Evolutionary conservation across 2,113 vertebrate genomes (phyloP).

Genomic region (Beaufortia kweichowensis): DNA sequence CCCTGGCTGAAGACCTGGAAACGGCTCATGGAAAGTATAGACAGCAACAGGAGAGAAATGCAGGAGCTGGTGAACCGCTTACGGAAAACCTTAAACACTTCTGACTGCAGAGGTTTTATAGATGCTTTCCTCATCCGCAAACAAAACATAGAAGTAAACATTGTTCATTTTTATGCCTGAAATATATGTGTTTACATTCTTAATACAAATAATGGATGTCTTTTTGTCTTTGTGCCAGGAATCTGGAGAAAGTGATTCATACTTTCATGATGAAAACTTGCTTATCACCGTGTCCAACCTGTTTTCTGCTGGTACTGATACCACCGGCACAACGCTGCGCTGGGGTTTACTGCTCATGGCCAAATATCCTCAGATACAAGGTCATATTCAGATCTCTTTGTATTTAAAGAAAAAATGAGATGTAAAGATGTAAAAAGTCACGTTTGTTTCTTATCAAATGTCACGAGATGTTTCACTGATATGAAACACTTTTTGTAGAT

Average conservation of each 20-base stretch:
- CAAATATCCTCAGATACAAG: slow-evolving; percentile 69
- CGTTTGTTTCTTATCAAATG: too few species aligned
- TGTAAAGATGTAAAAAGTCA: too few species aligned
- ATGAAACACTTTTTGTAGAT: slow-evolving; percentile 12
- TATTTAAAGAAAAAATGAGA: too few species aligned
- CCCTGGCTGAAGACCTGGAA: slow-evolving; percentile 55
- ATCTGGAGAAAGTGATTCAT: neutral
- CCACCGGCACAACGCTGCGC: slow-evolving; percentile 57
- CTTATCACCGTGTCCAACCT: slow-evolving; percentile 34
- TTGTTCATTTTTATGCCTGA: neutral
- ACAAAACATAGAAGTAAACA: slow-evolving; percentile 47
- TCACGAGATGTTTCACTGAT: neutral
- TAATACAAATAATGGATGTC: too few species aligned
- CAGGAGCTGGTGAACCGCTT: slow-evolving; percentile 41
- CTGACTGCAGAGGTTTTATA: slow-evolving; percentile 58
- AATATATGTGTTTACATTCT: neutral
- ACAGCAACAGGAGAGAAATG: neutral
- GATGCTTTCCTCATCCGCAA: slow-evolving; percentile 66
- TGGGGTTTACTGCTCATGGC: slow-evolving; percentile 64
- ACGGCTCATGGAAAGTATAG: neutral
- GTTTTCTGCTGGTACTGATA: slow-evolving; percentile 62
- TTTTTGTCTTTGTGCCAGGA: too few species aligned
- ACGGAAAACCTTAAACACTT: slow-evolving; percentile 62
- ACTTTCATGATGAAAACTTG: neutral
- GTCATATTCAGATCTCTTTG: slow-evolving; percentile 49